Conservation (phyloP, 1,140 invertebrate species). For the Papilio dardanus region DNA sequence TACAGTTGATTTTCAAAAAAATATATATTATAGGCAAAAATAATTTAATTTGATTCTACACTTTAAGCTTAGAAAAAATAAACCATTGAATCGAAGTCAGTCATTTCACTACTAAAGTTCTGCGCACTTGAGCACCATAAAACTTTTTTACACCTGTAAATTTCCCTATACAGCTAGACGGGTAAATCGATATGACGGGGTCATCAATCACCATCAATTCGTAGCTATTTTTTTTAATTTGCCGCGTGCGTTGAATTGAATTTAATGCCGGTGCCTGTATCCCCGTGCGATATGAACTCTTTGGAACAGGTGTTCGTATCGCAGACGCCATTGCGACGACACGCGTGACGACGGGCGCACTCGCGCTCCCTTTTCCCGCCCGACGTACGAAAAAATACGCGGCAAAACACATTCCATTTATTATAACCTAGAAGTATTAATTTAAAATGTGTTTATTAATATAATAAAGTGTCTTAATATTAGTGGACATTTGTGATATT, state of each 20-base stretch:
- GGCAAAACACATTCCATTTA: background rate
- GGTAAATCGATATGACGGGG: conserved; percentile 39
- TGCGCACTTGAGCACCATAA: conserved; percentile 33
- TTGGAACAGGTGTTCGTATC: conserved; percentile 53
- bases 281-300: conserved; percentile 64
- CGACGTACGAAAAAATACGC: conserved; percentile 40
- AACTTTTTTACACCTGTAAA: conserved; percentile 36
- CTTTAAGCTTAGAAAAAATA: no score
- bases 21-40: no score
- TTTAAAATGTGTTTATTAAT: conserved; percentile 15
- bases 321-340: conserved; percentile 65
- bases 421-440: background rate
- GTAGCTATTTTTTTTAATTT: conserved; percentile 36
- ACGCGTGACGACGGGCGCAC: conserved; percentile 60
- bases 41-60: no score
- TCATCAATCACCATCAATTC: conserved; percentile 50
- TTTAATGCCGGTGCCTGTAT: conserved; percentile 42
- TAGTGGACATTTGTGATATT: conserved; percentile 24
- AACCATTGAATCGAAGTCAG: background rate
- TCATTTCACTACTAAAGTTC: conserved; percentile 21
- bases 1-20: no score
- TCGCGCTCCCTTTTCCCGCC: conserved; percentile 47
- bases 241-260: conserved; percentile 36
- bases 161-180: conserved; percentile 29
- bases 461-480: background rate